Evolutionary conservation across 2,888 invertebrate genomes (phyloP).

Genomic region (Sarcophaga subvicina): DNA sequence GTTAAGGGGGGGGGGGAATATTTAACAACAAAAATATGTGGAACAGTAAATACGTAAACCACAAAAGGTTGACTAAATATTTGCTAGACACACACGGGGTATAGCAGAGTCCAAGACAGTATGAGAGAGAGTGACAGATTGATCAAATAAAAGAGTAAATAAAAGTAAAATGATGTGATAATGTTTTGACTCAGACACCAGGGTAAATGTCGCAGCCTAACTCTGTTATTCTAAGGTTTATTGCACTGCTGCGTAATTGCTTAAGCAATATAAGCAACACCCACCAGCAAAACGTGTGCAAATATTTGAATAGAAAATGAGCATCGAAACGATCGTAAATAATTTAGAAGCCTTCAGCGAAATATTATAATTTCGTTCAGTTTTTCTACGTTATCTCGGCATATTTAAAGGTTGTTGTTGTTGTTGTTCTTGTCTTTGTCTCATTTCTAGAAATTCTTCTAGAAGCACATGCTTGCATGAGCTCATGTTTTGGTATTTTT

Average conservation of each 20-base stretch:
- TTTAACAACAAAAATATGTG: not conserved
- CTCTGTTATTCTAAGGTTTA: constrained; percentile 41
- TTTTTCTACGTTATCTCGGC: not conserved
- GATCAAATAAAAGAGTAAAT: no score
- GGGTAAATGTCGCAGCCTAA: not conserved
- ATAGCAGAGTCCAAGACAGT: not conserved
- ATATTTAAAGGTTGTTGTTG: not conserved
- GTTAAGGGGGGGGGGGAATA: not conserved
- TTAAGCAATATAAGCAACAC: constrained; percentile 20
- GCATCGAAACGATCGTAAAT: not conserved
- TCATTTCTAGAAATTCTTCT: constrained; percentile 34
- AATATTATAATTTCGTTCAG: not conserved
- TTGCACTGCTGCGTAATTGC: constrained; percentile 28
- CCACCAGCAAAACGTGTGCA: not conserved
- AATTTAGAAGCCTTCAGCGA: not conserved
- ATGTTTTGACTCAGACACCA: not conserved
- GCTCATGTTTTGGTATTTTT: constrained; percentile 29
- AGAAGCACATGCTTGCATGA: constrained; percentile 27
- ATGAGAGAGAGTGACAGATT: no score
- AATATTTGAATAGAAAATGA: constrained; percentile 6
- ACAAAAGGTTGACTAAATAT: not conserved
- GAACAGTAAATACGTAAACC: not conserved
- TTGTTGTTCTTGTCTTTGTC: not conserved
- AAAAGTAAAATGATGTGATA: not conserved
- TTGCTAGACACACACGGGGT: not conserved